Evolutionary conservation across 2,888 invertebrate species (phyloP).

Genomic region (Clitarchus hookeri): DNA sequence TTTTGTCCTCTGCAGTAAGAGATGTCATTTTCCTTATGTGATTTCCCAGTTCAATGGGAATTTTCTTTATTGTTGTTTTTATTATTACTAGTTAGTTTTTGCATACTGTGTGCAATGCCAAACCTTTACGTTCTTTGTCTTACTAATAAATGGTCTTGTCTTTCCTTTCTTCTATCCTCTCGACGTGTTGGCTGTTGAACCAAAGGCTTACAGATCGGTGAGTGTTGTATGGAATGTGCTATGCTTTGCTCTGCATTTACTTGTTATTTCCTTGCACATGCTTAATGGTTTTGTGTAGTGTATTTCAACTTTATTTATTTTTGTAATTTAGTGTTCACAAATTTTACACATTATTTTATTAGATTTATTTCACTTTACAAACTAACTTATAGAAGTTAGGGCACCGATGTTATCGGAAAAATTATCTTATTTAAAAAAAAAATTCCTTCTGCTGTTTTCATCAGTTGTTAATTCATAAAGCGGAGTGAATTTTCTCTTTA

Average conservation of each 20-base stretch:
- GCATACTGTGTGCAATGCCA: conserved; percentile 18
- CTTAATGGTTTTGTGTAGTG: background rate
- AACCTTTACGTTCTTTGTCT: conserved; percentile 35
- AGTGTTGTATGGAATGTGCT: conserved; percentile 47
- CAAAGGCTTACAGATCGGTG: conserved; percentile 54
- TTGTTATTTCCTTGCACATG: background rate
- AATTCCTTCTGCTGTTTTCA: no score
- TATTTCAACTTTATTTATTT: no score
- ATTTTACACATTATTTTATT: no score
- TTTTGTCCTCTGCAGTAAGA: background rate
- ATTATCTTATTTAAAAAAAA: no score
- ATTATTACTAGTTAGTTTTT: background rate
- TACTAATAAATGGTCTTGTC: conserved; percentile 45
- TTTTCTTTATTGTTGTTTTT: background rate
- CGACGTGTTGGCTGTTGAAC: conserved; percentile 49
- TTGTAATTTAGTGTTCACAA: no score
- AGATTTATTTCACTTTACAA: no score
- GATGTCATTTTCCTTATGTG: background rate
- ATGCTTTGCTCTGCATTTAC: conserved; percentile 1
- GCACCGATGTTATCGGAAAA: no score
- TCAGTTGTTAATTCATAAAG: no score
- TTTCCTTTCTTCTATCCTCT: conserved; percentile 48
- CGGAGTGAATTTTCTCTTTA: no score
- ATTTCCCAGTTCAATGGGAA: background rate
- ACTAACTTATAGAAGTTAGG: no score